phyloP scores from a whole-genome alignment of 2,888 invertebrate species.

The Oeneis ivallda region DNA sequence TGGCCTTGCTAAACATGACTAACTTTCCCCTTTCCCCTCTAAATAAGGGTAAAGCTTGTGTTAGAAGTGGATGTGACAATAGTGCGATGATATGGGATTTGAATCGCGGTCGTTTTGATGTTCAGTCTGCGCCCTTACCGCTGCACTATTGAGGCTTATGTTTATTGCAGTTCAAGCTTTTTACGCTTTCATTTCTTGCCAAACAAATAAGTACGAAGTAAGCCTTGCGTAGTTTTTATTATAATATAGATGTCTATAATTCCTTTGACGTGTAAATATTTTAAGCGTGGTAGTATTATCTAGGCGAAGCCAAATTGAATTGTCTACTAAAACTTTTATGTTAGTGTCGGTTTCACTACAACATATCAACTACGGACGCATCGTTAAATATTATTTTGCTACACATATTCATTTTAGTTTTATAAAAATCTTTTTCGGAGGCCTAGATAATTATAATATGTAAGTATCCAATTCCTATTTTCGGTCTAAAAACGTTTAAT shows the following conservation, averaged over 20 bases:
- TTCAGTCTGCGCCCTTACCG: too few species aligned
- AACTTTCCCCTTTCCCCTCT: too few species aligned
- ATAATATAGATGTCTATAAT: constrained; percentile 20
- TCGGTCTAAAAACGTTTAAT: not conserved
- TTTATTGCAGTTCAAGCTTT: constrained; percentile 7
- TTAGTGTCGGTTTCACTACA: constrained; percentile 27
- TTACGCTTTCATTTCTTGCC: constrained; percentile 9
- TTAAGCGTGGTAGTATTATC: constrained; percentile 44
- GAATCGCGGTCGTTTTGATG: too few species aligned
- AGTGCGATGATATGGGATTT: too few species aligned
- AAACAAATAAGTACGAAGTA: constrained; percentile 10
- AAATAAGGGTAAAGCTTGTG: too few species aligned
- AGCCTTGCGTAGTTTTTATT: constrained; percentile 20
- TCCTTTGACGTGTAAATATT: constrained; percentile 41
- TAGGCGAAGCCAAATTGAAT: constrained; percentile 60
- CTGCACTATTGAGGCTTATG: not conserved
- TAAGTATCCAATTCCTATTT: not conserved
- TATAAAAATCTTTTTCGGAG: not conserved
- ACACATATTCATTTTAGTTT: not conserved
- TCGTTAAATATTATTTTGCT: not conserved
- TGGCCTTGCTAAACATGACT: too few species aligned
- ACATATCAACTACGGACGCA: not conserved
- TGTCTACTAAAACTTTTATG: constrained; percentile 26
- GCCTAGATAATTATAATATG: not conserved
- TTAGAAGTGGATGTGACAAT: too few species aligned